Evolutionary conservation across 2,888 invertebrate genomes (phyloP).

Genomic region (Zygogramma bicolorata): DNA sequence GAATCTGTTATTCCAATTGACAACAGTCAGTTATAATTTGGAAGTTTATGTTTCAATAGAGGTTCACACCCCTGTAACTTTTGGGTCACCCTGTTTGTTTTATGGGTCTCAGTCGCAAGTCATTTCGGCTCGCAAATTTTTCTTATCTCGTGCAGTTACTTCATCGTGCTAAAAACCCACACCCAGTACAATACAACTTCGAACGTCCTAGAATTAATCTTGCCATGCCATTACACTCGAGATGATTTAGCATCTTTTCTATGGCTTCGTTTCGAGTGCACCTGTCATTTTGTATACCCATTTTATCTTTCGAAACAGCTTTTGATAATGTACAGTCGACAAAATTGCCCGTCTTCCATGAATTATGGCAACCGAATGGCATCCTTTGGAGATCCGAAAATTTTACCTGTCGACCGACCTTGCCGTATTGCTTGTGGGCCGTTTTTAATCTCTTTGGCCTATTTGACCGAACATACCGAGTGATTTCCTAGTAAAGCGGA

Average conservation of each 20-base stretch:
- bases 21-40: no score
- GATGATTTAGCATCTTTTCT: conserved; percentile 11
- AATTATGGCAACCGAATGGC: conserved; percentile 10
- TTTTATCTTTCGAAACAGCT: background rate
- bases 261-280: background rate
- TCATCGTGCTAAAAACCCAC: background rate
- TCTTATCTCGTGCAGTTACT: background rate
- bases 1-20: no score
- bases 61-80: no score
- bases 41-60: no score
- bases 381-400: conserved; percentile 10
- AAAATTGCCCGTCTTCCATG: conserved; percentile 8
- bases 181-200: background rate
- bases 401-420: conserved; percentile 3
- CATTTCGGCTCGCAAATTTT: background rate
- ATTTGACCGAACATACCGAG: conserved; percentile 7
- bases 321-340: background rate
- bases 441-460: conserved; percentile 11
- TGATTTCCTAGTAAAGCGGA: no score
- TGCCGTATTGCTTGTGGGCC: conserved; percentile 1
- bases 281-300: background rate
- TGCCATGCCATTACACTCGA: background rate
- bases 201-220: background rate
- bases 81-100: no score
- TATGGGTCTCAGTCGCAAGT: background rate